Conservation (phyloP, 1,140 invertebrate species). For the Lethrus apterus region DNA sequence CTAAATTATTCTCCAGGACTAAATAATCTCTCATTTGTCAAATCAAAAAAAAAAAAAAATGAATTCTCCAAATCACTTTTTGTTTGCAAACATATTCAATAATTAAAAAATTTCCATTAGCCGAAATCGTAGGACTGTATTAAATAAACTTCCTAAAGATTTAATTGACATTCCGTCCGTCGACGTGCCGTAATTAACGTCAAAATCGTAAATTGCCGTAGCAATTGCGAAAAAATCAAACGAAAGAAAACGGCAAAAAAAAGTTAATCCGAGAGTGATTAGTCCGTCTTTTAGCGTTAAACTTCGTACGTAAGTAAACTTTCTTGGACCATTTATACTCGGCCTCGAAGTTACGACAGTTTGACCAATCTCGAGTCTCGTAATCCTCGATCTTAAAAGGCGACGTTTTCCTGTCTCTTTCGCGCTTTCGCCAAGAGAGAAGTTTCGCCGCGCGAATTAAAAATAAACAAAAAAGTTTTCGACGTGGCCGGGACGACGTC, state of each 20-base stretch:
- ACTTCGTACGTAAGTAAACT: slow-evolving; percentile 27
- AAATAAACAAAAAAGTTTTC: slow-evolving; percentile 23
- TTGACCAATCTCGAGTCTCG: slow-evolving; percentile 23
- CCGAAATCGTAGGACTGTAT: no score
- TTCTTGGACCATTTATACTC: slow-evolving; percentile 25
- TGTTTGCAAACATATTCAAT: no score
- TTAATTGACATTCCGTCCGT: no score
- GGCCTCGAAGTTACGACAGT: slow-evolving; percentile 27
- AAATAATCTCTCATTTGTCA: no score
- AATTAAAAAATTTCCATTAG: no score
- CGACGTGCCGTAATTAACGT: no score
- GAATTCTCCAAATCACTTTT: no score
- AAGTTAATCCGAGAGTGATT: slow-evolving; percentile 31
- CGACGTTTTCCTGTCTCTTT: slow-evolving; percentile 7
- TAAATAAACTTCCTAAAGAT: no score
- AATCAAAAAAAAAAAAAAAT: no score
- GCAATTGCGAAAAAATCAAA: slow-evolving; percentile 20
- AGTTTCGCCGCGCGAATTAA: slow-evolving; percentile 17
- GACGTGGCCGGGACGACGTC: slow-evolving; percentile 5
- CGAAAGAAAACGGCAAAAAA: slow-evolving; percentile 18
- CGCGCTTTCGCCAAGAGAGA: background rate
- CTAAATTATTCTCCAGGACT: no score
- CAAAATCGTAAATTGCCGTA: no score
- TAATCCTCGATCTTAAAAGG: slow-evolving; percentile 16
- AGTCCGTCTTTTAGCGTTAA: slow-evolving; percentile 19